Evolutionary conservation across 1,140 invertebrate genomes (phyloP), one percentile per base, ranked within the genome.

Genomic region (Globodera rostochiensis): DNA sequence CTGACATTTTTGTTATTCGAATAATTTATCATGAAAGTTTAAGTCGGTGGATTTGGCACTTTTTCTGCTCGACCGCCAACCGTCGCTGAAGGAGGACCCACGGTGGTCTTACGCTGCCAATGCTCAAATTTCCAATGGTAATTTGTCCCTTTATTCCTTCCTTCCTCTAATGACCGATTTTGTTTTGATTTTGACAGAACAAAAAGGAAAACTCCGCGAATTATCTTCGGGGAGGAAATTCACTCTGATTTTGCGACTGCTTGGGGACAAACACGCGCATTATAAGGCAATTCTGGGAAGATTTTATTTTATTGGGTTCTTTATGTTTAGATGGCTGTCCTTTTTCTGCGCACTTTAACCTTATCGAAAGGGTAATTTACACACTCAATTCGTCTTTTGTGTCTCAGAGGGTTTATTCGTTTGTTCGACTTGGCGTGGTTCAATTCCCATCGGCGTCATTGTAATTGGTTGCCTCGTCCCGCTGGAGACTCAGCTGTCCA

Each of bases 271-370:
- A 66, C 19, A 73, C n/a, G 21, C 79, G 25, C 69, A 67, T 21
- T 80, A 80, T 21, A 78, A 78, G 69, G 69, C 46, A 64, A 19
- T 64, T 53, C 15, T 8, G 53, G 67, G 9, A 6, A 6, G 3
- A 36, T 19, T 71, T 47, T 47, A 36, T 3, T 11, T 13, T 36
- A 66, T 66, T 66, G 60, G 21, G 3, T 66, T 66, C 1, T 13
- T 71, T 19, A 13, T 13, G 21, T 25, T 71, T 19, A 70, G 21
- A 80, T 80, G 79, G 49, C 71, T 45, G 57, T 80, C 25, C 79
- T 80, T 7, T 80, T 80, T 21, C n/a, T 80, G 25, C 75, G 79
- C 47, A 75, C 75, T 50, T 80, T 67, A 64, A 79, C 25, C 70
- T 80, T 25, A 46, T 80, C 25, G 79, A 80, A 57, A 15, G 57